phyloP scores from a whole-genome alignment of 2,797 vertebrate species.

The Spheniscus humboldti region DNA sequence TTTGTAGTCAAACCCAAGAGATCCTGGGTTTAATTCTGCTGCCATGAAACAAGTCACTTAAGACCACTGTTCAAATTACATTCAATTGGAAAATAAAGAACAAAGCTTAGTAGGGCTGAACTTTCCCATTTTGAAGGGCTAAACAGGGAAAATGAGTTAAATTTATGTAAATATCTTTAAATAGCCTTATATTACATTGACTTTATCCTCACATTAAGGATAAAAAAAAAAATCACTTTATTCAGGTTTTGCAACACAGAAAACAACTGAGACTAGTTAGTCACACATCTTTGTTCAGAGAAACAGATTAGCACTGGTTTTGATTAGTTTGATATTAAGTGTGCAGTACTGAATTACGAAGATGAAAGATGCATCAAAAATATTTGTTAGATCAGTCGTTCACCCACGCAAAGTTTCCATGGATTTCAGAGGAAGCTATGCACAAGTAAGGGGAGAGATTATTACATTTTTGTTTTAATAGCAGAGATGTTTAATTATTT shows the following conservation, averaged over 20 bases:
- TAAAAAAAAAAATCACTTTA: background rate
- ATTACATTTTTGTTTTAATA: background rate
- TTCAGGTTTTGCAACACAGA: background rate
- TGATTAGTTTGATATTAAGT: background rate
- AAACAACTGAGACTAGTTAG: background rate
- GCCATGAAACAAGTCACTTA: background rate
- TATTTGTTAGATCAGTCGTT: background rate
- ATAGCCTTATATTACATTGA: background rate
- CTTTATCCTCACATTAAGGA: background rate
- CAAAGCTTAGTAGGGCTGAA: background rate
- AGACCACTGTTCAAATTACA: background rate
- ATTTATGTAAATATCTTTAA: background rate
- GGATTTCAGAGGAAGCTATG: background rate
- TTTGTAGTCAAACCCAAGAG: background rate
- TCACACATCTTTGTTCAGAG: background rate
- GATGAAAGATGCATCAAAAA: background rate
- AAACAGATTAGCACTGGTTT: background rate
- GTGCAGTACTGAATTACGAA: background rate
- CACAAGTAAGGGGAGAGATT: background rate
- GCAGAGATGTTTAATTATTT: background rate
- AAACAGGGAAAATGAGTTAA: background rate
- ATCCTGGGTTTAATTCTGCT: background rate
- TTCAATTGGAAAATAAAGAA: background rate
- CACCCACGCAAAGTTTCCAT: background rate
- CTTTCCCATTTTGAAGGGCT: background rate